These are phyloP conservation scores for Hemiscyllium ocellatum DNA, from an alignment of 2,113 vertebrate genomes.

Conservation along the genomic window DNA sequence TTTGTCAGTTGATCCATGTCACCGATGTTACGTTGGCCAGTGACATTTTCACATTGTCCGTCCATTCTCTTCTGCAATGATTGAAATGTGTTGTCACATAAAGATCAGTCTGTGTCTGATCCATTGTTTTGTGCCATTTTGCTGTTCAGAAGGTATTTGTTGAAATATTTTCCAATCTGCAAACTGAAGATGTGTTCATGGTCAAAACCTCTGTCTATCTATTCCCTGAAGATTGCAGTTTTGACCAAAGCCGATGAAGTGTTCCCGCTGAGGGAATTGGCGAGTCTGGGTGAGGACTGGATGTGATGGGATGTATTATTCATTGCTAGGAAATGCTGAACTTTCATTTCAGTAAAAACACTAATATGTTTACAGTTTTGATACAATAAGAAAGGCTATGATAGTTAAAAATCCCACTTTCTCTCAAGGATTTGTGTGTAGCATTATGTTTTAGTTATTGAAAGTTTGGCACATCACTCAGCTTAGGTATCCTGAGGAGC, in stretches of 20 bases:
- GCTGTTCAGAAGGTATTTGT: not conserved
- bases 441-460: not conserved
- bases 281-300: not conserved
- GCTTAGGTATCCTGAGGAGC: not conserved
- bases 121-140: not conserved
- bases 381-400: not conserved
- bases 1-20: not conserved
- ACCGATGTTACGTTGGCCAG: not conserved
- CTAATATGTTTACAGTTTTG: not conserved
- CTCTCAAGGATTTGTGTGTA: not conserved
- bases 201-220: not conserved
- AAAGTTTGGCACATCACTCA: not conserved
- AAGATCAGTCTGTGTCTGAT: not conserved
- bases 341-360: not conserved
- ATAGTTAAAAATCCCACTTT: slow-evolving; percentile 3
- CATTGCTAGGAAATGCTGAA: not conserved
- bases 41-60: not conserved
- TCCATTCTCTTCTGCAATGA: not conserved
- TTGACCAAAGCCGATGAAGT: not conserved
- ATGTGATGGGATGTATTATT: not conserved
- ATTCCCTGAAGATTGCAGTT: not conserved
- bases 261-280: not conserved
- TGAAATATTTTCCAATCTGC: not conserved
- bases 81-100: no score
- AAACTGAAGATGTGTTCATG: not conserved